Percentiles rank a stretch among this genome's conserved stretches.
phyloP scores from a whole-genome alignment of 1,140 invertebrate species.

The Agrypnia vestita region DNA sequence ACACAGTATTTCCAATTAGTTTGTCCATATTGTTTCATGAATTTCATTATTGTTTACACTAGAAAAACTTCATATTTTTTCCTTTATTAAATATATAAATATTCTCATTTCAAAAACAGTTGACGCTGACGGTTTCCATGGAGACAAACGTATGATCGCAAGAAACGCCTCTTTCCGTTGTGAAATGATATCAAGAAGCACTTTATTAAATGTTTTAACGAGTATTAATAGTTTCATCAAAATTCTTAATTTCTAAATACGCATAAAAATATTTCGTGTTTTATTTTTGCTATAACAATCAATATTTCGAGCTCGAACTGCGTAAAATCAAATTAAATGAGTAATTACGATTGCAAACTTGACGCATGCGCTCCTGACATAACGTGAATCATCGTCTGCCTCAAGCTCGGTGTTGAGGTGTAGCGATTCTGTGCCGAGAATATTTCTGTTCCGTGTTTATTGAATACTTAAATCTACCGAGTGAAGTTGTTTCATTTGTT shows the following conservation, averaged over 20 bases:
- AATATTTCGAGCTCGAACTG: neutral
- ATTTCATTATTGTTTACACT: constrained; percentile 9
- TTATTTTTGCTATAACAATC: neutral
- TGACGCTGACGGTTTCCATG: constrained; percentile 42
- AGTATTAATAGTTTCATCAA: neutral
- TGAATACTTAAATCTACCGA: constrained; percentile 13
- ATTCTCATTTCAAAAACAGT: constrained; percentile 28
- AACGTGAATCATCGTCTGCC: constrained; percentile 52
- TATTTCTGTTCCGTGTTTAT: constrained; percentile 29
- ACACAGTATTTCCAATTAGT: constrained; percentile 38
- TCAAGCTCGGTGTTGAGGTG: constrained; percentile 49
- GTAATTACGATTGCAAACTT: constrained; percentile 37
- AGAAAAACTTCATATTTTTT: neutral
- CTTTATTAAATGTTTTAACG: constrained; percentile 25
- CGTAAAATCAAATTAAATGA: constrained; percentile 41
- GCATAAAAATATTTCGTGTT: neutral
- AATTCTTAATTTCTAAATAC: neutral
- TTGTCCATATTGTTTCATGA: constrained; percentile 39
- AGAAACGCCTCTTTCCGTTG: constrained; percentile 55
- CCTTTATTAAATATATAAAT: neutral
- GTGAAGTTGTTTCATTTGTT: constrained; percentile 21
- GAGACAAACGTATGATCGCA: constrained; percentile 53
- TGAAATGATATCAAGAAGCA: constrained; percentile 40
- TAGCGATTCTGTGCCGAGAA: constrained; percentile 37
- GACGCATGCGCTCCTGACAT: constrained; percentile 50